Evolutionary conservation across 2,888 invertebrate genomes (phyloP).

Genomic region (Alloplasta piceator): DNA sequence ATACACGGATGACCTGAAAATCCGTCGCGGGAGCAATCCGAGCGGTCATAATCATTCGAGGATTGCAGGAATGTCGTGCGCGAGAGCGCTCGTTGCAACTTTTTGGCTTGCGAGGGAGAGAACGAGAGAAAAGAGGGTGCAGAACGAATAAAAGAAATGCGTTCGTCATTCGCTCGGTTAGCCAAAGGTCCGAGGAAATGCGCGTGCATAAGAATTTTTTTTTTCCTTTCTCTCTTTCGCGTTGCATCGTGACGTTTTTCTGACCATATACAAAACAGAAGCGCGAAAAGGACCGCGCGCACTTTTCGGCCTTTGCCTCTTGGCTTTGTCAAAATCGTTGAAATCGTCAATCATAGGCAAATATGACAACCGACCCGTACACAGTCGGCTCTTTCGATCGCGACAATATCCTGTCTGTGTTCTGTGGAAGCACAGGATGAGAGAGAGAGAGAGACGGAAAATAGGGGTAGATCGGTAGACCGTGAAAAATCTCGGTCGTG

Average conservation of each 20-base stretch:
- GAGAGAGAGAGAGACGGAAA: neutral
- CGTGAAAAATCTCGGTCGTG: conserved; percentile 81
- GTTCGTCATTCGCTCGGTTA: conserved; percentile 77
- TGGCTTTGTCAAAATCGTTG: conserved; percentile 51
- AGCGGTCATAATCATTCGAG: conserved; percentile 78
- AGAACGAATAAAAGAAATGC: conserved; percentile 76
- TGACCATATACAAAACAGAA: too few species aligned
- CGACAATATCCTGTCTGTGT: conserved; percentile 55
- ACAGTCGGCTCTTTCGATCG: conserved; percentile 68
- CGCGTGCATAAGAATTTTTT: conserved; percentile 26
- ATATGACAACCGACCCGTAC: conserved; percentile 81
- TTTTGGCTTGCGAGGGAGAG: conserved; percentile 31
- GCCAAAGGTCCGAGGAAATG: conserved; percentile 56
- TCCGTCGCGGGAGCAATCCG: conserved; percentile 71
- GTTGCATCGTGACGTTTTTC: too few species aligned
- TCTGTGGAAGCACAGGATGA: neutral
- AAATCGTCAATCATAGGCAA: conserved; percentile 83
- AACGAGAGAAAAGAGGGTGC: conserved; percentile 1
- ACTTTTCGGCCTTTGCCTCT: conserved; percentile 28
- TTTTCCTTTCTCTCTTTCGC: neutral
- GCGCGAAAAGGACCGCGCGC: neutral
- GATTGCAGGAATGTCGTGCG: conserved; percentile 79
- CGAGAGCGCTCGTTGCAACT: conserved; percentile 64
- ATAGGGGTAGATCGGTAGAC: conserved; percentile 72
- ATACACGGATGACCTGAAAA: conserved; percentile 63